phyloP scores from a whole-genome alignment of 2,113 vertebrate species.

The Helogale parvula region DNA sequence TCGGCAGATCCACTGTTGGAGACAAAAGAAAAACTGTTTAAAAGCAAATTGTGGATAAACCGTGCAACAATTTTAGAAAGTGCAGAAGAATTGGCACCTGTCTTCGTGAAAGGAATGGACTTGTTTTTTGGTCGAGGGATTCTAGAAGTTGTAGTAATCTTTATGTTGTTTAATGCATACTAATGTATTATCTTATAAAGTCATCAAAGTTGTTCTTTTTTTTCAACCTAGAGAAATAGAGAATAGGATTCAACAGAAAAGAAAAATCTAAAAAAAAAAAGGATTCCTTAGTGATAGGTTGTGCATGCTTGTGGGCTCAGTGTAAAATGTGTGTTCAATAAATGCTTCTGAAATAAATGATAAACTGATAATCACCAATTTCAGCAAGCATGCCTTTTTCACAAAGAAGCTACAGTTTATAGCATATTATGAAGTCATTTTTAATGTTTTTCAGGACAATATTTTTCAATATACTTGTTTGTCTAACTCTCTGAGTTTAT shows the following conservation, averaged over 20 bases:
- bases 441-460: neutral
- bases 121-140: neutral
- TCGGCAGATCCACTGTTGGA: neutral
- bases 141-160: neutral
- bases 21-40: neutral
- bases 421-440: neutral
- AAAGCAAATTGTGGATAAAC: constrained; percentile 19
- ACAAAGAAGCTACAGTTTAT: neutral
- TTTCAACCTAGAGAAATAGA: neutral
- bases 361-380: neutral
- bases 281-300: neutral
- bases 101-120: neutral
- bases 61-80: neutral
- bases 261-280: neutral
- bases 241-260: neutral
- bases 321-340: neutral
- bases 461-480: constrained; percentile 7
- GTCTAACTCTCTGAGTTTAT: neutral
- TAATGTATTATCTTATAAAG: neutral
- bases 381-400: neutral
- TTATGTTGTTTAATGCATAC: neutral
- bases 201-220: neutral
- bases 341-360: neutral
- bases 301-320: neutral
- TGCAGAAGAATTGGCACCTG: neutral